A percentile compares a stretch with the other conserved stretches of the same genome.
Conservation (phyloP, 2,888 invertebrate genomes). For the Eumerus sabulonum region DNA sequence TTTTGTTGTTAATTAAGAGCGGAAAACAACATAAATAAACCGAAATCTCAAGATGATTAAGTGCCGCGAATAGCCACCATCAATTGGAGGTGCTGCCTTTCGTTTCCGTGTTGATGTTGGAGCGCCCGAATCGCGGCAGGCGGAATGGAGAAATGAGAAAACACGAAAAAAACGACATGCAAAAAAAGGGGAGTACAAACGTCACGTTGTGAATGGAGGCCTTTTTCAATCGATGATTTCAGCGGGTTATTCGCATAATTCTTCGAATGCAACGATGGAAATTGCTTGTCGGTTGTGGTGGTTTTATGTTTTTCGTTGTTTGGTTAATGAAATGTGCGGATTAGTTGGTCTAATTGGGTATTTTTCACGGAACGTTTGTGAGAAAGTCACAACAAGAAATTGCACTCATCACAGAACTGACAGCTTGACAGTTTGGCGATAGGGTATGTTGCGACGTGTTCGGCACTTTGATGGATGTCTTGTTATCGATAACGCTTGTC, state of each 20-base stretch:
- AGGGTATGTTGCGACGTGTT: conserved; percentile 25
- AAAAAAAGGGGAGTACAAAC: conserved; percentile 67
- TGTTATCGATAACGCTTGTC: conserved; percentile 24
- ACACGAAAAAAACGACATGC: conserved; percentile 43
- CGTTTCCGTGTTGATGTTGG: conserved; percentile 46
- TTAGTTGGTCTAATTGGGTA: conserved; percentile 42
- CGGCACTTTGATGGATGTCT: not conserved
- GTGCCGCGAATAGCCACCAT: conserved; percentile 56
- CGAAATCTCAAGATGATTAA: conserved; percentile 52
- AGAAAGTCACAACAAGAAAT: conserved; percentile 67
- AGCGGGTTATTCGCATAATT: conserved; percentile 28
- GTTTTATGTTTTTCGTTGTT: conserved; percentile 38
- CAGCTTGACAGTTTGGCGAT: conserved; percentile 31
- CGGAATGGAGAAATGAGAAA: conserved; percentile 11
- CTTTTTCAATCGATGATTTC: conserved; percentile 52
- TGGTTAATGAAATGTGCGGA: conserved; percentile 10
- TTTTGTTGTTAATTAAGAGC: conserved; percentile 42
- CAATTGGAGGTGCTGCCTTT: conserved; percentile 44
- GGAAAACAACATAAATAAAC: conserved; percentile 8
- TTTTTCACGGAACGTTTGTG: conserved; percentile 40
- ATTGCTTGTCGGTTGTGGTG: not conserved
- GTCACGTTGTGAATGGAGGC: conserved; percentile 45
- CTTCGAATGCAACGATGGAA: conserved; percentile 1
- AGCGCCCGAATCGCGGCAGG: conserved; percentile 28
- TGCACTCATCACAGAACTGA: conserved; percentile 65